Base-by-base conservation (phyloP, 1,140 invertebrate genomes). In the Parasteatoda tepidariorum region DNA sequence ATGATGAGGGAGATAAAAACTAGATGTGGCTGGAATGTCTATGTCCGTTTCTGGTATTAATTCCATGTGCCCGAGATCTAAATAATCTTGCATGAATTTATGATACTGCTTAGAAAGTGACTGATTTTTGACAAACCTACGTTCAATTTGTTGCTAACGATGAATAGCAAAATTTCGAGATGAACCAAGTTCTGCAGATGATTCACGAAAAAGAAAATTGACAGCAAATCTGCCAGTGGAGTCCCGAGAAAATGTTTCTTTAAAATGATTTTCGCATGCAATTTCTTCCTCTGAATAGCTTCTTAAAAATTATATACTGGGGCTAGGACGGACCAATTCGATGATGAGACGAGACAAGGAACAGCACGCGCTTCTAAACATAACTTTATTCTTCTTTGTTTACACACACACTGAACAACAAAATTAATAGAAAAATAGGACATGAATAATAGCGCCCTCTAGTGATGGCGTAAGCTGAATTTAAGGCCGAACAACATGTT, bases 1-100 rank as follows among this genome's bases (percentile, higher is more conserved):
- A 18, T 41, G 33, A 22, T 68, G 66, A 2, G 31, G 66, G 9
- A 41, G 5, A 13, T 68, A 68, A 67, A 86, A 88, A 64, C 85
- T 86, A 11, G 64, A 15, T 18, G 3, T 62, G 15, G 22, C 0
- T 26, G 38, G 3, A 11, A n/a, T 26, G 15, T 55, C 15, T 0
- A 26, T 22, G 6, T 26, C 31, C 11, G 34, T 13, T 18, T 48
- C 62, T 22, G 54, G 5, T 11, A 85, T 87, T 88, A 59, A 86
- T 84, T 11, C 41, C 31, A 62, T 85, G 41, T 73, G 70, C 9
- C 28, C 30, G 9, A 73, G 34, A 9, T 0, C 1, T 73, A 22
- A n/a, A 55, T 73, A 73, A 13, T 73, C 70, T 41, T 55, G 7
- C 70, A 73, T 73, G 41, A 73, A 55, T 26, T 73, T 48, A 11